A percentile compares a stretch with the other conserved stretches of the same genome.
Evolutionary conservation across 2,797 vertebrate genomes (phyloP).

Genomic region (Eurystomus glaucurus): DNA sequence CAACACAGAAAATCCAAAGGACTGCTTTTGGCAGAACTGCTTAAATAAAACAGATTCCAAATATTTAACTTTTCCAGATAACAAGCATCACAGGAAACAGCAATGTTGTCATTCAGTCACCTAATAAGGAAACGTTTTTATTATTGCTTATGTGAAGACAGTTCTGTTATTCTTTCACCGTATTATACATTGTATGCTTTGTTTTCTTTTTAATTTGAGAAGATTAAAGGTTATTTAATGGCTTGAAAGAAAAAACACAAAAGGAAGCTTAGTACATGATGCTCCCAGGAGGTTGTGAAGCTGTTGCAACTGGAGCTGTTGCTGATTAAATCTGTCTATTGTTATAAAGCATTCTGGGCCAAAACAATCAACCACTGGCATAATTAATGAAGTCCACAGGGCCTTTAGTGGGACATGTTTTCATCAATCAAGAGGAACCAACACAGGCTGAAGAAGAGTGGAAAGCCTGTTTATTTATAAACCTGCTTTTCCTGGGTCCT

Average conservation of each 20-base stretch:
- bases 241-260: not conserved
- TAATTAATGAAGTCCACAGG: conserved; percentile 19
- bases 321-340: conserved; percentile 12
- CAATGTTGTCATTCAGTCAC: conserved; percentile 3
- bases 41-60: conserved; percentile 69
- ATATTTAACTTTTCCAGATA: conserved; percentile 72
- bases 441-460: not conserved
- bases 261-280: not conserved
- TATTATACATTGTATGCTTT: not conserved
- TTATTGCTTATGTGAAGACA: not conserved
- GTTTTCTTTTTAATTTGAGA: conserved; percentile 6
- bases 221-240: not conserved
- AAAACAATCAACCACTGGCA: not conserved
- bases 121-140: conserved; percentile 73
- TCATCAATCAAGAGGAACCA: not conserved
- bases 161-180: conserved; percentile 19
- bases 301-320: not conserved
- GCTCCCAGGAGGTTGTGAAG: not conserved
- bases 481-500: not conserved
- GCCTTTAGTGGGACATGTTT: not conserved
- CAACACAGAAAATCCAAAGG: conserved; percentile 17
- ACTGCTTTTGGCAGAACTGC: not conserved
- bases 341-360: not conserved
- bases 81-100: conserved; percentile 22
- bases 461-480: not conserved